A percentile compares a stretch with the other conserved stretches of the same genome.
phyloP scores from a whole-genome alignment of 2,797 vertebrate species.

The Antrozous pallidus region DNA sequence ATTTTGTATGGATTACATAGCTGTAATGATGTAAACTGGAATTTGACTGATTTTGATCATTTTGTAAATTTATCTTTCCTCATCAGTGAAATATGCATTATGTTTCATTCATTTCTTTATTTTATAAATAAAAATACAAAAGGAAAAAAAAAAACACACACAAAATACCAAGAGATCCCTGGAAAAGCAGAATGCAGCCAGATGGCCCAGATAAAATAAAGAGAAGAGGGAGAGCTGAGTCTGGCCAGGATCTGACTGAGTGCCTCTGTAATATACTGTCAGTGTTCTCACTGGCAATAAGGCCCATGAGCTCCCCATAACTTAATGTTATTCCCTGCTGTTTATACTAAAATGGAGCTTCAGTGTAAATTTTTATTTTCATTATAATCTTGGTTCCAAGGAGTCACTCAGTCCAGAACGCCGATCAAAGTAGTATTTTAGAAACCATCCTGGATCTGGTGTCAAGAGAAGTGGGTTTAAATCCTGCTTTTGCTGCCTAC shows the following conservation, averaged over 20 bases:
- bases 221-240: neutral
- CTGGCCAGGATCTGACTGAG: neutral
- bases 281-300: neutral
- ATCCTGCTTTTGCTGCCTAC: neutral
- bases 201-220: constrained; percentile 29
- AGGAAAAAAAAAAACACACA: too few species aligned
- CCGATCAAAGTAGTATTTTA: neutral
- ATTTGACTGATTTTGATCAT: neutral
- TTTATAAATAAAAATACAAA: constrained; percentile 10
- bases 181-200: constrained; percentile 32
- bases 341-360: neutral
- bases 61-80: neutral
- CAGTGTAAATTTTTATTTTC: neutral
- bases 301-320: neutral
- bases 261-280: constrained; percentile 27
- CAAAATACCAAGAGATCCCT: neutral
- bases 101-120: neutral
- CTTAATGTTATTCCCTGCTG: constrained; percentile 13
- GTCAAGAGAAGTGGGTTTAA: neutral
- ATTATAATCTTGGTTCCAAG: neutral
- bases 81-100: neutral
- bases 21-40: neutral
- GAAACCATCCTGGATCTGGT: neutral
- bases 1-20: neutral
- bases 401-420: neutral